Evolutionary conservation across 2,797 vertebrate species (phyloP), one percentile per base, ranked within the genome.

Genomic region (Chaunax sp.): DNA sequence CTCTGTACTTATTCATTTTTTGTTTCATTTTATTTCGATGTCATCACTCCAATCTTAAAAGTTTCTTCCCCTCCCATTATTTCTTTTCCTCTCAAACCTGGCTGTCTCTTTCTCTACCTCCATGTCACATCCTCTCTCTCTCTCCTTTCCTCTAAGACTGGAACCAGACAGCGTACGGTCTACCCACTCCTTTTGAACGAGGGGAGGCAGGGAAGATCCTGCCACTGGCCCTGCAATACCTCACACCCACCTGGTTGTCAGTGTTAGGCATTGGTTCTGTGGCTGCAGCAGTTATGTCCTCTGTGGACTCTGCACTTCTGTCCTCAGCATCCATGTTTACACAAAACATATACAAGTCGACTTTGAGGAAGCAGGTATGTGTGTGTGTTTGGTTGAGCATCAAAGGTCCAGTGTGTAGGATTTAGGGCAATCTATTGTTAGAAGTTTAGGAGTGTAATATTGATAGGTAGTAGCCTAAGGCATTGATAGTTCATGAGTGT

Each of bases 271-370:
- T 88, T 53, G 90, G 87, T 47, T 70, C 84, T 78, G 67, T 92
- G 51, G 81, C 81, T 25, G 89, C 89, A 52, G 92, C 92, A 3
- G 90, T 91, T 19, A 90, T 88, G 81, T 90, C 89, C 70, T 91
- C 89, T 69, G 78, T 89, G 73, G 93, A 94, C 79, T 93, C 91
- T 3, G 81, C 25, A 6, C 84, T 93, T 57, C 83, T 93, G 28
- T 90, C 92, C 60, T 86, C 80, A 65, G 91, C 90, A 41, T 89
- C 86, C 53, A 77, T 91, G 74, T 90, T 92, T 74, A 79, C 86
- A 46, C 85, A 85, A 65, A 89, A 84, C 78, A 82, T 84, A 18
- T 83, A 82, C 75, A 89, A 85, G 80, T 85, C 75, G 6, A 86
- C 73, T 60, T 76, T 87, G 56, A 89, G 89, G 69, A 89, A 83